A percentile compares a stretch with the other conserved stretches of the same genome.
Evolutionary conservation across 1,140 invertebrate species (phyloP).

Genomic region (Drosophila parvula): DNA sequence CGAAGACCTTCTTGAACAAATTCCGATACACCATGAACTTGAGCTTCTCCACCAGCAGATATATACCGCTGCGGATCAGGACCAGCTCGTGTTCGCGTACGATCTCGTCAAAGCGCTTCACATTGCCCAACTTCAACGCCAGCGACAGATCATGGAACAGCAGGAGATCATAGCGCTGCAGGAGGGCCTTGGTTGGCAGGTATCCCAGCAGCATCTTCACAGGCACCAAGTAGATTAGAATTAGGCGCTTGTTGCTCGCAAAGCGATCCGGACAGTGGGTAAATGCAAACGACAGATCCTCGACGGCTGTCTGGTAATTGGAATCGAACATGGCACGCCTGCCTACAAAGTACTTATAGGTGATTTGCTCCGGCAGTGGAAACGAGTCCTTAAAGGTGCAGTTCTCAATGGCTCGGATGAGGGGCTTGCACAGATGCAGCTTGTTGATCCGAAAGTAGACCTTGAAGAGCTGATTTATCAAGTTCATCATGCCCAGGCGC

Average conservation of each 20-base stretch:
- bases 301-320: constrained; percentile 96
- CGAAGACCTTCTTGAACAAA: constrained; percentile 97
- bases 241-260: constrained; percentile 95
- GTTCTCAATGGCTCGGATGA: constrained; percentile 98
- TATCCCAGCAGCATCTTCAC: constrained; percentile 98
- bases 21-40: constrained; percentile 98
- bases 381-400: constrained; percentile 95
- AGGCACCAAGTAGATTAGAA: constrained; percentile 97
- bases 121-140: constrained; percentile 95
- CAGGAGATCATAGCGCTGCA: constrained; percentile 95
- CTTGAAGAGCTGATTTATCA: constrained; percentile 99
- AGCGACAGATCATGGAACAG: constrained; percentile 95
- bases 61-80: constrained; percentile 98
- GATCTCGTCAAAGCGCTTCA: constrained; percentile 92
- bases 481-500: constrained; percentile 96
- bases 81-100: constrained; percentile 95
- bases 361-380: constrained; percentile 93
- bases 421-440: constrained; percentile 97
- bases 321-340: constrained; percentile 99
- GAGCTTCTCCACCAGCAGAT: constrained; percentile 97
- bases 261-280: constrained; percentile 93
- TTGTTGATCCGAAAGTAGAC: constrained; percentile 99
- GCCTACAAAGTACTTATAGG: constrained; percentile 98
- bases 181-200: constrained; percentile 91
- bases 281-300: constrained; percentile 96